Conservation (phyloP, 2,113 vertebrate genomes). For the Dendropsophus ebraccatus region DNA sequence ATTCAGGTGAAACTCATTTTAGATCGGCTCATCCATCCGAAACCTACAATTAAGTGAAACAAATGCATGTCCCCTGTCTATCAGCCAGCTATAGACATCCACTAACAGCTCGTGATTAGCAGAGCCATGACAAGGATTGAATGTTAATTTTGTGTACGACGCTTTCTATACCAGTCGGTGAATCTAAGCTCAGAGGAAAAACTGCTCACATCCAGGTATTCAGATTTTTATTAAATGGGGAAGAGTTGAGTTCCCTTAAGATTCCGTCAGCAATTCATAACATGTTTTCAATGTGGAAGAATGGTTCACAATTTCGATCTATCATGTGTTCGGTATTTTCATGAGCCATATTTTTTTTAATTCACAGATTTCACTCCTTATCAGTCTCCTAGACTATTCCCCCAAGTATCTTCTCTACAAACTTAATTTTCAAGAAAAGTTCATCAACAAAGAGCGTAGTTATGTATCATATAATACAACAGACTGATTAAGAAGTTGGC, state of each 20-base stretch:
- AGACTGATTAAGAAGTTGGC: background rate
- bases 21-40: constrained; percentile 49
- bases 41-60: constrained; percentile 59
- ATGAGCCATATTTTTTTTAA: background rate
- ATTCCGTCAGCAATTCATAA: background rate
- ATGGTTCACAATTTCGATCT: background rate
- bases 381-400: background rate
- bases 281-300: background rate
- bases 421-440: background rate
- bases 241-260: background rate
- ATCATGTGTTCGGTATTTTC: background rate
- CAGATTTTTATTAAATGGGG: background rate
- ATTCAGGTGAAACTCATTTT: constrained; percentile 58
- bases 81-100: constrained; percentile 56
- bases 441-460: background rate
- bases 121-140: constrained; percentile 18
- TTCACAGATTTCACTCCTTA: constrained; percentile 3
- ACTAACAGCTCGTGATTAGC: constrained; percentile 55
- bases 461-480: background rate
- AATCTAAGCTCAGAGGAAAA: background rate
- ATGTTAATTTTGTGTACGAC: constrained; percentile 47
- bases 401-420: background rate
- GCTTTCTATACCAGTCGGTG: background rate
- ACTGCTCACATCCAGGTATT: background rate
- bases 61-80: constrained; percentile 59